A percentile compares a stretch with the other conserved stretches of the same genome.
Evolutionary conservation across 2,797 vertebrate genomes (phyloP).

Genomic region (Moxostoma hubbsi): DNA sequence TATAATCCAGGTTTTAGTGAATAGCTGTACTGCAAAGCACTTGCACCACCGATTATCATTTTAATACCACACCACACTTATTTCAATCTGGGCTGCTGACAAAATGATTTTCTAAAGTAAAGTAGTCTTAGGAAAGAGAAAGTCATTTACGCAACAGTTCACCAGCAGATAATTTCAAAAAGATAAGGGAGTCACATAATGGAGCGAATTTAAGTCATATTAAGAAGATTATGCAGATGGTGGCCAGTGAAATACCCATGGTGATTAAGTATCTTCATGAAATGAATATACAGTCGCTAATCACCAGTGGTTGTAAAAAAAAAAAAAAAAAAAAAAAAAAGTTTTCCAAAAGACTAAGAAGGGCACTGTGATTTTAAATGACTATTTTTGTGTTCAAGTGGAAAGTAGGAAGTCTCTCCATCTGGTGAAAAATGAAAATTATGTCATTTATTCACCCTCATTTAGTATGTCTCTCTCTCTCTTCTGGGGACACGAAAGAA

Average conservation of each 20-base stretch:
- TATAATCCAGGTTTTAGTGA: slow-evolving; percentile 67
- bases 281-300: slow-evolving; percentile 64
- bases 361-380: background rate
- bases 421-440: background rate
- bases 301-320: slow-evolving; percentile 51
- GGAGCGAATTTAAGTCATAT: slow-evolving; percentile 66
- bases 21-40: slow-evolving; percentile 69
- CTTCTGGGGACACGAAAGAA: too few relatives aligned
- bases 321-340: slow-evolving; percentile 1
- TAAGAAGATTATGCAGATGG: slow-evolving; percentile 42
- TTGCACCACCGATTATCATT: slow-evolving; percentile 73
- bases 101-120: slow-evolving; percentile 73
- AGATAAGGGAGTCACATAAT: slow-evolving; percentile 70
- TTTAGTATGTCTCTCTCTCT: too few relatives aligned
- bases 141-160: slow-evolving; percentile 70
- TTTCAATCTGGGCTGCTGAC: slow-evolving; percentile 75
- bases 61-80: slow-evolving; percentile 71
- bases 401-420: background rate
- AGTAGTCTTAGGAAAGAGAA: slow-evolving; percentile 65
- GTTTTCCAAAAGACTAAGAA: background rate
- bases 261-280: slow-evolving; percentile 61
- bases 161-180: slow-evolving; percentile 72
- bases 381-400: background rate
- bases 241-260: slow-evolving; percentile 34
- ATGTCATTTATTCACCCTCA: too few relatives aligned